Evolutionary conservation across 2,888 invertebrate species (phyloP).

Genomic region (Timema podura): DNA sequence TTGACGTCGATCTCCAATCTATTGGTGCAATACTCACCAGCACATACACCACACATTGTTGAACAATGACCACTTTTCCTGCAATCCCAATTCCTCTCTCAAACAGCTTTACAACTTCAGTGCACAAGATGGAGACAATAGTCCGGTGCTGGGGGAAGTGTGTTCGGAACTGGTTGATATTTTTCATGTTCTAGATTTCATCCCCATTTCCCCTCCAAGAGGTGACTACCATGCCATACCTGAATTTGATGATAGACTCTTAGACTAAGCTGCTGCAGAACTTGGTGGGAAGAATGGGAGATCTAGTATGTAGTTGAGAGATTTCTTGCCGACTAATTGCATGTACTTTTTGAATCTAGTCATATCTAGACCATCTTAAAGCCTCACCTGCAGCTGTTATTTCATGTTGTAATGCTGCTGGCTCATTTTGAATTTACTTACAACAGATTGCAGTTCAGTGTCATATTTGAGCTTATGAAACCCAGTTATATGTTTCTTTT

Average conservation of each 20-base stretch:
- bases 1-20: neutral
- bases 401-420: neutral
- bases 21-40: neutral
- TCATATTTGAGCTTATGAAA: neutral
- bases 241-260: conserved; percentile 10
- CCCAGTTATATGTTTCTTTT: conserved; percentile 6
- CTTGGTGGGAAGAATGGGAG: conserved; percentile 8
- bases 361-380: conserved; percentile 1
- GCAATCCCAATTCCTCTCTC: conserved; percentile 7
- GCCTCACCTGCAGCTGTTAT: conserved; percentile 8
- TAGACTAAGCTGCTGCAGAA: conserved; percentile 7
- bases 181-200: neutral
- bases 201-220: neutral
- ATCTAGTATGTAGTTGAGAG: conserved; percentile 5
- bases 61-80: conserved; percentile 11
- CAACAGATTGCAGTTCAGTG: conserved; percentile 1
- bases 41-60: conserved; percentile 13
- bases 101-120: conserved; percentile 5
- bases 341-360: conserved; percentile 11
- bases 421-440: neutral
- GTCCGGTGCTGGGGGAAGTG: conserved; percentile 12
- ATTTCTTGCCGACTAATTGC: neutral
- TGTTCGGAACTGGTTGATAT: neutral
- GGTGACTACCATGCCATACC: neutral
- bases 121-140: conserved; percentile 13